phyloP scores from a whole-genome alignment of 2,888 invertebrate species.

The Nephrotoma appendiculata region DNA sequence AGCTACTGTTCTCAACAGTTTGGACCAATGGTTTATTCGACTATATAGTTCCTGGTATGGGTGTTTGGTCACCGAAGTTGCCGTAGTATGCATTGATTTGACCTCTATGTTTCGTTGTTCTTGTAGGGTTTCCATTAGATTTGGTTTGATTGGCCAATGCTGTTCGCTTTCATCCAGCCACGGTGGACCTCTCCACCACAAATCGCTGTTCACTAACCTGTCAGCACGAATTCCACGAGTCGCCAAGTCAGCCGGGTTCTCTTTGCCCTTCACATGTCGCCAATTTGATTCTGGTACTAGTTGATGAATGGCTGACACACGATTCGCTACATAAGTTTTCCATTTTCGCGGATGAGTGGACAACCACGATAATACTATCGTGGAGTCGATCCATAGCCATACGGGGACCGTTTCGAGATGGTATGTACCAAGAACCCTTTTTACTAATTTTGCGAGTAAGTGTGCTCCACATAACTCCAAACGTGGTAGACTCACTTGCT shows the following conservation, averaged over 20 bases:
- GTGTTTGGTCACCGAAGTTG: neutral
- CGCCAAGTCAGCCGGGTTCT: too few relatives aligned
- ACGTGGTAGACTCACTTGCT: neutral
- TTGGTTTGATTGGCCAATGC: neutral
- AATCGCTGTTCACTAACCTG: too few relatives aligned
- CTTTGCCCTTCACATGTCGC: too few relatives aligned
- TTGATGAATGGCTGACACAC: neutral
- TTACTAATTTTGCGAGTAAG: neutral
- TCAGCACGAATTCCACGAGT: too few relatives aligned
- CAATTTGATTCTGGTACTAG: neutral
- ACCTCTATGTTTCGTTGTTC: too few relatives aligned
- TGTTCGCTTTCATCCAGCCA: neutral
- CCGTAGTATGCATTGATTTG: too few relatives aligned
- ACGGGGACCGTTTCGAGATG: neutral
- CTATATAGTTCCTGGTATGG: neutral
- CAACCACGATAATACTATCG: neutral
- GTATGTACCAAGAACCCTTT: too few relatives aligned
- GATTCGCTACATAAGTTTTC: neutral
- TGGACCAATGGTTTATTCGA: neutral
- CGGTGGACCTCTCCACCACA: too few relatives aligned
- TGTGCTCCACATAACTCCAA: neutral
- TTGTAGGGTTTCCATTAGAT: neutral
- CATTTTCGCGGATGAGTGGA: neutral
- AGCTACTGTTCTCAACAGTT: neutral
- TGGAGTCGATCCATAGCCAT: neutral